These are phyloP conservation scores for Oxyteleia sp. DNA, from an alignment of 2,888 invertebrate species.

Conservation along the genomic window DNA sequence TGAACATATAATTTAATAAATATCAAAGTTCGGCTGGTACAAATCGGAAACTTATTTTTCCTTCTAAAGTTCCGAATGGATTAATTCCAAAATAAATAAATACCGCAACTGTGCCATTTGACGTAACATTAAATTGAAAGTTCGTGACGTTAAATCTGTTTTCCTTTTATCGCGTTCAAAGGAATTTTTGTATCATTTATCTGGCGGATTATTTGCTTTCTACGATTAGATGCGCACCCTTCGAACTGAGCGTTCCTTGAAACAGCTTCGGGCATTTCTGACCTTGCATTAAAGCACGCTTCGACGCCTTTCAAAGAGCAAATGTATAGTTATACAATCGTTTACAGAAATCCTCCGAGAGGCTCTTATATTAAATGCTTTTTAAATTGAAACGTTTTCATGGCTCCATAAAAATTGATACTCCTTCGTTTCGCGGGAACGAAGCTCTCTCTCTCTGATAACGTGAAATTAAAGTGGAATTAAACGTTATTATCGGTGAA, in stretches of 20 bases:
- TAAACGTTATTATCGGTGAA: too few species aligned
- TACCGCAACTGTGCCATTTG: slow-evolving; percentile 10
- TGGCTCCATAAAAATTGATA: too few species aligned
- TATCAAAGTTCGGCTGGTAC: too few species aligned
- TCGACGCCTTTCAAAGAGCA: slow-evolving; percentile 81
- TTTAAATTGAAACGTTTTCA: too few species aligned
- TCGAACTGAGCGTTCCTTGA: slow-evolving; percentile 80
- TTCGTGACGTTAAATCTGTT: slow-evolving; percentile 38
- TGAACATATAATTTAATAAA: too few species aligned
- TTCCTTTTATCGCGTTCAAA: slow-evolving; percentile 69
- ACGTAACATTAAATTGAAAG: slow-evolving; percentile 23
- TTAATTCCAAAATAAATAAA: slow-evolving; percentile 8
- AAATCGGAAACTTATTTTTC: too few species aligned
- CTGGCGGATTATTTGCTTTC: slow-evolving; percentile 58
- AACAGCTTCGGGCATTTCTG: slow-evolving; percentile 80
- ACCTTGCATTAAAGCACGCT: slow-evolving; percentile 80
- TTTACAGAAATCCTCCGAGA: slow-evolving; percentile 47
- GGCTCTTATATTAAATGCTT: too few species aligned
- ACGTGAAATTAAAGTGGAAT: too few species aligned
- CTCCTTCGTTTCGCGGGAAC: too few species aligned
- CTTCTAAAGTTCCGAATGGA: too few species aligned
- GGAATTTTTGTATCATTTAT: slow-evolving; percentile 70
- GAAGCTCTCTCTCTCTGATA: too few species aligned
- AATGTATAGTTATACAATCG: slow-evolving; percentile 74
- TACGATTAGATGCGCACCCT: slow-evolving; percentile 80